These are phyloP conservation scores for Potamilus streckersoni DNA, from an alignment of 1,140 invertebrate species.

Conservation along the genomic window DNA sequence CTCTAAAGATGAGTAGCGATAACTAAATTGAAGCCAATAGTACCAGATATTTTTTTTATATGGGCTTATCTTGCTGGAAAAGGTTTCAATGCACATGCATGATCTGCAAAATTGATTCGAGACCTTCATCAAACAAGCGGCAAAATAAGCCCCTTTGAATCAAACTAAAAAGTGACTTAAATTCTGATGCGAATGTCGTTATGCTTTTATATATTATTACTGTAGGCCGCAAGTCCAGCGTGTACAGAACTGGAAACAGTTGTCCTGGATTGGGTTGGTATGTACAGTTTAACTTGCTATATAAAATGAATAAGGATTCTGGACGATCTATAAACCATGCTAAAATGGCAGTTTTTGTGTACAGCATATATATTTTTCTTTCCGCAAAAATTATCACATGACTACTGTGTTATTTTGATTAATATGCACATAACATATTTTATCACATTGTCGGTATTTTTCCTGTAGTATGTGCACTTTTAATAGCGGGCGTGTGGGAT, in stretches of 20 bases:
- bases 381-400: neutral
- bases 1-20: too few species aligned
- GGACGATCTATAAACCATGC: neutral
- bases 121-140: neutral
- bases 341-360: neutral
- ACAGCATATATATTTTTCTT: neutral
- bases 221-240: conserved; percentile 92
- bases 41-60: too few species aligned
- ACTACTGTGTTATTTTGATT: too few species aligned
- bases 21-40: too few species aligned
- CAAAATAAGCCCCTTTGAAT: neutral
- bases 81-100: neutral
- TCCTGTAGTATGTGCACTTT: too few species aligned
- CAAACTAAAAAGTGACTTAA: neutral
- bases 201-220: conserved; percentile 7
- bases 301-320: neutral
- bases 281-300: conserved; percentile 39
- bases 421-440: neutral
- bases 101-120: neutral
- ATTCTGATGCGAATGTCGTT: neutral
- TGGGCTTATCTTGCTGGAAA: too few species aligned
- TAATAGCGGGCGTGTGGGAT: too few species aligned
- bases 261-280: conserved; percentile 96
- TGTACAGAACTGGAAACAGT: conserved; percentile 98
- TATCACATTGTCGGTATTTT: too few species aligned